Evolutionary conservation across 2,113 vertebrate genomes (phyloP).

Genomic region (Uropsilus gracilis): DNA sequence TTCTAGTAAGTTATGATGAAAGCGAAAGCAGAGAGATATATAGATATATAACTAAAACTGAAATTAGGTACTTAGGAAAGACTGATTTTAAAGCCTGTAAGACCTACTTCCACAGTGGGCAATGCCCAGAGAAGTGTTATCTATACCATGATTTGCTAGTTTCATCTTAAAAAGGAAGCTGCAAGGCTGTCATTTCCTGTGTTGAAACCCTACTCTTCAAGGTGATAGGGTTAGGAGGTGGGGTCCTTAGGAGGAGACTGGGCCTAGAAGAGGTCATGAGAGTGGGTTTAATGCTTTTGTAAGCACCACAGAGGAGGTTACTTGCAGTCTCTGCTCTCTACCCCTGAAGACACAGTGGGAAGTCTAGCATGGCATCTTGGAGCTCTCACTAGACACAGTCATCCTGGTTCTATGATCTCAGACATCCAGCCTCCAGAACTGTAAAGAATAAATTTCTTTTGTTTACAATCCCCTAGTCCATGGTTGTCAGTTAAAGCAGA

Average conservation of each 20-base stretch:
- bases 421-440: not conserved
- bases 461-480: not conserved
- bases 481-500: not conserved
- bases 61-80: not conserved
- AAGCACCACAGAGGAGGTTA: too few species aligned
- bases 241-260: not conserved
- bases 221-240: not conserved
- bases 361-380: too few species aligned
- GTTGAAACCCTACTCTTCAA: not conserved
- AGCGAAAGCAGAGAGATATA: slow-evolving; percentile 25
- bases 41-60: not conserved
- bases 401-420: not conserved
- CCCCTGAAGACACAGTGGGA: too few species aligned
- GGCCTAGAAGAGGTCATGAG: not conserved
- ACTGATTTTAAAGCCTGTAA: not conserved
- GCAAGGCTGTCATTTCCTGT: not conserved
- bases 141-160: not conserved
- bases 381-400: not conserved
- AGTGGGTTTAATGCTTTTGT: not conserved
- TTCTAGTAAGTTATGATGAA: slow-evolving; percentile 33
- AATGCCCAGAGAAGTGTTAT: not conserved
- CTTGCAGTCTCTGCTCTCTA: not conserved
- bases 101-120: not conserved
- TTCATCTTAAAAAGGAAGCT: not conserved
- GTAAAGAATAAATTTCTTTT: not conserved